phyloP scores from a whole-genome alignment of 2,113 vertebrate species.

The Psilopsiagon aurifrons region DNA sequence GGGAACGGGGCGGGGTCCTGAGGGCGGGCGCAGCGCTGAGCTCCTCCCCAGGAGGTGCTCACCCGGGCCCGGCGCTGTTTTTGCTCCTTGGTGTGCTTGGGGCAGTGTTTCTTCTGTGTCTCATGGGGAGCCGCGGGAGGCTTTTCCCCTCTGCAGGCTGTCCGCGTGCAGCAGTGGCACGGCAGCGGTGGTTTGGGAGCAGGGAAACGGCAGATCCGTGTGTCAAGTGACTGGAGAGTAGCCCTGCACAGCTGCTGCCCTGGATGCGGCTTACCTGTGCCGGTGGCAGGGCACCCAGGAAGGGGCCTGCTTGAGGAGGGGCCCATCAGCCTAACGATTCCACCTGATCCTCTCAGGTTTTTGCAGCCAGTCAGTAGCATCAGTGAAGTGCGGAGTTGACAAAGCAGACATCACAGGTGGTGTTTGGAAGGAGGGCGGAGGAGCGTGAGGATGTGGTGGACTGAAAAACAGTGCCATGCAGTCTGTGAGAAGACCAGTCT shows the following conservation, averaged over 20 bases:
- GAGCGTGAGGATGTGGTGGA: accelerated
- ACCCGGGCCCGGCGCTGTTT: neutral
- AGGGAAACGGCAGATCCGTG: too few relatives aligned
- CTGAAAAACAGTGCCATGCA: too few relatives aligned
- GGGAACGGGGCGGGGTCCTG: neutral
- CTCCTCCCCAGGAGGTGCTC: neutral
- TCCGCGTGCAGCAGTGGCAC: neutral
- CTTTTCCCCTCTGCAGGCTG: neutral
- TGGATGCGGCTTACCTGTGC: accelerated
- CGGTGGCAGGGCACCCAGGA: neutral
- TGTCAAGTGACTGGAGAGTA: neutral
- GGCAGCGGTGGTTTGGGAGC: neutral
- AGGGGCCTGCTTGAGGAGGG: too few relatives aligned
- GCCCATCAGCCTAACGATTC: accelerated
- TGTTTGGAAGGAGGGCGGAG: neutral
- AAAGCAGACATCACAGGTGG: neutral
- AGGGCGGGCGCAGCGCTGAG: too few relatives aligned
- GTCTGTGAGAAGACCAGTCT: neutral
- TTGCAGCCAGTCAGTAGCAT: accelerated
- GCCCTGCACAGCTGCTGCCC: neutral
- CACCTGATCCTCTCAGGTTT: accelerated
- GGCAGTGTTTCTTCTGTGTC: accelerated
- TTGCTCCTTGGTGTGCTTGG: accelerated
- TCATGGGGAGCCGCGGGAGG: accelerated
- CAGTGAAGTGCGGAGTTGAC: neutral